Evolutionary conservation across 2,797 vertebrate genomes (phyloP), one percentile per base, ranked within the genome.

Genomic region (Toxotes lorentzi): DNA sequence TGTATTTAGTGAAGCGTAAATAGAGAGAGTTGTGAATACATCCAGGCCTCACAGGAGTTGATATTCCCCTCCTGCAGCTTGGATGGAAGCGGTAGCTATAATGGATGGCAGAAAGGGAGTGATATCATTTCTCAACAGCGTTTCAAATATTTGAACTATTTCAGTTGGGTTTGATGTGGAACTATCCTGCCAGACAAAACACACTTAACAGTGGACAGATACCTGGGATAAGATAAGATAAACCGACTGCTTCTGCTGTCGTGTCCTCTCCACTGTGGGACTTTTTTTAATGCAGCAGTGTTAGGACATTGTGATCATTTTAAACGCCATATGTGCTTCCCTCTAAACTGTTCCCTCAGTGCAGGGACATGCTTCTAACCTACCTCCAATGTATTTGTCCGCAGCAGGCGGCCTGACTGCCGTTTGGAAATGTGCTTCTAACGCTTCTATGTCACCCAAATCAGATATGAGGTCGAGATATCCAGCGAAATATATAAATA

Each of bases 141-240:
- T 64, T 83, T 77, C 76, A 89, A 79, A 90, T 76, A 90, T 86
- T 88, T 79, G 68, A 91, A 81, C 50, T 85, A 69, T 91, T 88
- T 86, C 70, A 62, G 65, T 69, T 67, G 56, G 24, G 48, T 83
- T 79, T 76, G 84, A 80, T 80, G 24, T 79, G 61, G 72, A 69
- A 63, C 79, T 79, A 78, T 86, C 81, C 75, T 0, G 1, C 57
- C 72, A 81, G 78, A 75, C 73, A 76, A 79, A 83, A 88, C 82
- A 88, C 75, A 84, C 83, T 79, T 64, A 65, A 34, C 70, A 24
- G 70, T 73, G 81, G 85, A 89, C 85, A 86, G 84, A 77, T 78
- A 85, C 48, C 65, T 35, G 45, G 71, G 73, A 82, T 81, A 50
- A 82, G 86, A 88, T 84, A 78, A 86, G 84, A 88, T 71, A 75